Base-by-base conservation (phyloP, 2,888 invertebrate species). In the Caenorhabditis plicata region DNA sequence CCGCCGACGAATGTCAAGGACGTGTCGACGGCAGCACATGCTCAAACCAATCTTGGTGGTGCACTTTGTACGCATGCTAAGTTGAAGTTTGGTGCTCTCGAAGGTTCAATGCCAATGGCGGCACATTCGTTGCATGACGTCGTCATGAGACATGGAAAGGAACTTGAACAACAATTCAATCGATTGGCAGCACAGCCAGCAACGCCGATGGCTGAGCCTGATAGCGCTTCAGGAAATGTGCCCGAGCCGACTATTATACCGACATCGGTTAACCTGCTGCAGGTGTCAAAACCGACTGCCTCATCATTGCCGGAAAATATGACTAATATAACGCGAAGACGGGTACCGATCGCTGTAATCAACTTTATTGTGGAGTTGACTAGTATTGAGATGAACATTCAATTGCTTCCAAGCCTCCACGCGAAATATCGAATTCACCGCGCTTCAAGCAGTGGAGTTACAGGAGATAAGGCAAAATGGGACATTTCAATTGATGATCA, bases 71-170 rank as follows among this genome's bases (percentile, higher is more conserved):
- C 51, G 4, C 51, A 35, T n/a, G 55, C 55, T 3, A 55, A 44
- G 15, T 35, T 71, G 35, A 31, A 41, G 8, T 43, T 73, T 0
- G 73, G 73, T 29, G 64, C 66, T 13, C 57, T 73, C 2, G 71
- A 74, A 26, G 89, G 95, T 49, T 94, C 95, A 82, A 92, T 98
- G 80, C 96, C 98, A 3, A 95, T 96, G 83, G 95, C 96, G 84
- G 96, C 96, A 0, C 93, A 95, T 0, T 93, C 91, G 7, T 84
- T 98, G 71, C 96, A 98, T 83, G 95, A 94, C 44, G 95, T 98
- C 89, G 93, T 98, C 87, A 61, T 80, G 56, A 49, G 72, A 27
- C 75, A 76, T 40, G 75, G 73, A 23, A 73, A 75, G 27, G 71
- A 72, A 41, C 35, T 69, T 17, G 69, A 67, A 41, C 61, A 64